phyloP scores from a whole-genome alignment of 2,113 vertebrate species.

The Lutjanus erythropterus region DNA sequence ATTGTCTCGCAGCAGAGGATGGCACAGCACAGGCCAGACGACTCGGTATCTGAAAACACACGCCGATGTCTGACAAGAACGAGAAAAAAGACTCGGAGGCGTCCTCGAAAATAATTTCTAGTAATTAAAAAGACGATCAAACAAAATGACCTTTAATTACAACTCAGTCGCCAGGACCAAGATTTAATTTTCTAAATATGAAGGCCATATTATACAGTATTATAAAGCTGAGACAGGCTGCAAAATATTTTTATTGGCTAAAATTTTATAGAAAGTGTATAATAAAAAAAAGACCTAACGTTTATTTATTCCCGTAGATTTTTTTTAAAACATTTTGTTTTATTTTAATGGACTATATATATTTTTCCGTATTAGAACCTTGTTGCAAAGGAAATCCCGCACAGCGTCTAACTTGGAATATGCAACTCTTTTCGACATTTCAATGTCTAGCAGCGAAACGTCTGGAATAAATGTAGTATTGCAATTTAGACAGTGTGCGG shows the following conservation, averaged over 20 bases:
- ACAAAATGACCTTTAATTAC: neutral
- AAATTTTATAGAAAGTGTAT: neutral
- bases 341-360: neutral
- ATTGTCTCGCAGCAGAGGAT: conserved; percentile 70
- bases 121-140: neutral
- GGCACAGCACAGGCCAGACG: conserved; percentile 36
- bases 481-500: too few relatives aligned
- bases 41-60: neutral
- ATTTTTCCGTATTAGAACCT: too few relatives aligned
- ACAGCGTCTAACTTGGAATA: too few relatives aligned
- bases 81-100: neutral
- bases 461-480: too few relatives aligned
- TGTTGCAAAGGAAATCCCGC: too few relatives aligned
- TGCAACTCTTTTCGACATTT: too few relatives aligned
- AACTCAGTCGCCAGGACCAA: neutral
- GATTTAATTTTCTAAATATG: neutral
- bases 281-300: neutral
- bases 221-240: neutral
- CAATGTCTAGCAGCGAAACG: too few relatives aligned
- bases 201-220: too few relatives aligned
- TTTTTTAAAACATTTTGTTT: too few relatives aligned
- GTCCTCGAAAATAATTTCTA: neutral
- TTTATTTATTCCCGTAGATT: too few relatives aligned
- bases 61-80: neutral
- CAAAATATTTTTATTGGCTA: neutral